These are phyloP conservation scores for Enoplosus armatus DNA, from an alignment of 2,797 vertebrate species.

Conservation along the genomic window DNA sequence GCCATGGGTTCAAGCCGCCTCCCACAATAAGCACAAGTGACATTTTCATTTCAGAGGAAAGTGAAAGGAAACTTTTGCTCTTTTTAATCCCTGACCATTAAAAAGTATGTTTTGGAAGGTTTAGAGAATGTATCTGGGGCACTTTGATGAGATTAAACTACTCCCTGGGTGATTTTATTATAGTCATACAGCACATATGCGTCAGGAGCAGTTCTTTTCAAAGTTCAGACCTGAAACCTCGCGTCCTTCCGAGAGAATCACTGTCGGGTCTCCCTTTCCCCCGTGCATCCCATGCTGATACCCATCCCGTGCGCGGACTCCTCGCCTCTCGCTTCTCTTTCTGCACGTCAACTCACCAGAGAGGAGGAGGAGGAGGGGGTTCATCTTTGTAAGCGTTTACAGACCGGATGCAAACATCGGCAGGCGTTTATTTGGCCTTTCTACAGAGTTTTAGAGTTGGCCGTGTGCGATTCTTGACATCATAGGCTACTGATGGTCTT, in stretches of 20 bases:
- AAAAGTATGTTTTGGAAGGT: background rate
- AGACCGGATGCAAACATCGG: slow-evolving; percentile 32
- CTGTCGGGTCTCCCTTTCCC: slow-evolving; percentile 13
- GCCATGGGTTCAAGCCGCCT: slow-evolving; percentile 44
- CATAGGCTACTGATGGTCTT: slow-evolving; percentile 47
- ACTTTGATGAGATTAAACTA: background rate
- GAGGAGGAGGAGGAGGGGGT: background rate
- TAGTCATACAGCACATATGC: background rate
- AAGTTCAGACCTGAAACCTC: background rate
- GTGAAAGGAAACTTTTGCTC: background rate
- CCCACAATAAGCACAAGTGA: slow-evolving; percentile 56
- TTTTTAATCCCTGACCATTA: background rate
- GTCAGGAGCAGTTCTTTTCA: background rate
- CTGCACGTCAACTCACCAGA: slow-evolving; percentile 15
- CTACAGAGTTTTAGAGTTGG: slow-evolving; percentile 32
- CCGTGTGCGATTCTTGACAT: slow-evolving; percentile 31
- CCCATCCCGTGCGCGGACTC: slow-evolving; percentile 16
- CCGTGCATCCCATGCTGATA: slow-evolving; percentile 15
- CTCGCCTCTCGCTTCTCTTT: slow-evolving; percentile 11
- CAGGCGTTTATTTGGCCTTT: background rate
- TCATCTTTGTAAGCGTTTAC: background rate
- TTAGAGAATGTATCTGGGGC: background rate
- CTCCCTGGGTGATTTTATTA: background rate
- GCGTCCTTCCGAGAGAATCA: slow-evolving; percentile 14
- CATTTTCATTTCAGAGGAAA: slow-evolving; percentile 42